These are phyloP conservation scores for Paramuricea clavata DNA, from an alignment of 92 coral and sea anemone genomes.

Conservation along the genomic window DNA sequence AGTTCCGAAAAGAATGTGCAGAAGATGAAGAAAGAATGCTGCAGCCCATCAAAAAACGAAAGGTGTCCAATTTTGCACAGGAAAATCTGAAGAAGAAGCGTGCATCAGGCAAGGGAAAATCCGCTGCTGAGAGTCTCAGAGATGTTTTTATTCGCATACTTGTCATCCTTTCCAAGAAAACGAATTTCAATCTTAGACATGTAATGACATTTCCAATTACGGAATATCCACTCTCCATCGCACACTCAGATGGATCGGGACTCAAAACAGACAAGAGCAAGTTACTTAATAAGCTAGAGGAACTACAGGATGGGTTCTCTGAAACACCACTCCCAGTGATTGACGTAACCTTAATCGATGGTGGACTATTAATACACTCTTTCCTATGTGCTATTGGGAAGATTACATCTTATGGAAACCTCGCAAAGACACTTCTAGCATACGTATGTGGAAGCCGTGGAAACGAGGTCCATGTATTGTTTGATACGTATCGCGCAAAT, in stretches of 20 bases:
- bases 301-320: slow-evolving; percentile 31
- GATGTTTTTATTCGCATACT: slow-evolving; percentile 36
- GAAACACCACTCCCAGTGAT: not conserved
- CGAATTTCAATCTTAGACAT: slow-evolving; percentile 28
- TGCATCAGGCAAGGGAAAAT: not conserved
- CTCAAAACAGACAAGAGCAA: slow-evolving; percentile 26
- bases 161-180: slow-evolving; percentile 31
- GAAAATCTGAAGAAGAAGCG: slow-evolving; percentile 21
- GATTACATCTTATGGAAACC: not conserved
- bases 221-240: slow-evolving; percentile 7
- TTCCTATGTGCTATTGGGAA: not conserved
- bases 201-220: slow-evolving; percentile 39
- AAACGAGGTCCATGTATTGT: not conserved
- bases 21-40: slow-evolving; percentile 18
- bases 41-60: slow-evolving; percentile 25
- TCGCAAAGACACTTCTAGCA: not conserved
- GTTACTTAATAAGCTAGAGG: slow-evolving; percentile 18
- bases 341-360: not conserved
- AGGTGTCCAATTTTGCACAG: slow-evolving; percentile 25
- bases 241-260: slow-evolving; percentile 38
- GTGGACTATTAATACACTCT: slow-evolving; percentile 8
- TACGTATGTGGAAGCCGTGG: not conserved
- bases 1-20: slow-evolving; percentile 21
- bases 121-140: slow-evolving; percentile 28
- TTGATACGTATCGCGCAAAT: not conserved